Conservation (phyloP, 2,888 invertebrate species). For the Tuta absoluta region DNA sequence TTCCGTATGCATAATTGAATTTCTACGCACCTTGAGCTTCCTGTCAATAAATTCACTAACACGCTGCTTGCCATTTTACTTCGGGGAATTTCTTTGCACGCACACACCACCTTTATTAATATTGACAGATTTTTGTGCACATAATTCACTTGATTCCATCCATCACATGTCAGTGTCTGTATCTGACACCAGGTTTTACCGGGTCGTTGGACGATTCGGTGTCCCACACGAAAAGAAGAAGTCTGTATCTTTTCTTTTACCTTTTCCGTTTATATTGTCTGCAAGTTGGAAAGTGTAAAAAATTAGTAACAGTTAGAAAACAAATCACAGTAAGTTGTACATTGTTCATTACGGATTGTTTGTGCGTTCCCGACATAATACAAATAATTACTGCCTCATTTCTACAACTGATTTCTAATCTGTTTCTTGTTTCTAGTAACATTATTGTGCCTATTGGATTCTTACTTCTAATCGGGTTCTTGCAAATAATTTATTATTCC, state of each 20-base stretch:
- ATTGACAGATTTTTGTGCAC: no score
- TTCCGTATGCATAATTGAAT: slow-evolving; percentile 11
- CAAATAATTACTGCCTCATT: slow-evolving; percentile 36
- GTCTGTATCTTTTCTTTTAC: background rate
- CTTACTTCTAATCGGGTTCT: slow-evolving; percentile 12
- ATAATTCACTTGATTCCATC: background rate
- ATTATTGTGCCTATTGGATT: slow-evolving; percentile 25
- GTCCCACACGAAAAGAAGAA: no score
- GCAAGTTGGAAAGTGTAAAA: background rate
- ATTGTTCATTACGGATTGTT: slow-evolving; percentile 22
- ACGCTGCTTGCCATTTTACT: background rate
- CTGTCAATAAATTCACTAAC: slow-evolving; percentile 13
- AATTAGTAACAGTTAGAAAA: background rate
- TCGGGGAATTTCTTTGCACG: background rate
- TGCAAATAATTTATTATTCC: slow-evolving; percentile 4
- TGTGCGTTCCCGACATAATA: slow-evolving; percentile 23
- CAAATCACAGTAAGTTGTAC: background rate
- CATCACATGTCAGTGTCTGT: background rate
- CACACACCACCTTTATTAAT: background rate
- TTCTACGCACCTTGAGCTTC: slow-evolving; percentile 8
- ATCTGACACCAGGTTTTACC: no score
- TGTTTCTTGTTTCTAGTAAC: slow-evolving; percentile 15
- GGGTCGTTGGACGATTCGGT: no score
- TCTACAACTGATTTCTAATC: slow-evolving; percentile 35
- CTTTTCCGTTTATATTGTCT: background rate